Conservation (phyloP, 2,113 vertebrate genomes). For the Siphamia tubifer region DNA sequence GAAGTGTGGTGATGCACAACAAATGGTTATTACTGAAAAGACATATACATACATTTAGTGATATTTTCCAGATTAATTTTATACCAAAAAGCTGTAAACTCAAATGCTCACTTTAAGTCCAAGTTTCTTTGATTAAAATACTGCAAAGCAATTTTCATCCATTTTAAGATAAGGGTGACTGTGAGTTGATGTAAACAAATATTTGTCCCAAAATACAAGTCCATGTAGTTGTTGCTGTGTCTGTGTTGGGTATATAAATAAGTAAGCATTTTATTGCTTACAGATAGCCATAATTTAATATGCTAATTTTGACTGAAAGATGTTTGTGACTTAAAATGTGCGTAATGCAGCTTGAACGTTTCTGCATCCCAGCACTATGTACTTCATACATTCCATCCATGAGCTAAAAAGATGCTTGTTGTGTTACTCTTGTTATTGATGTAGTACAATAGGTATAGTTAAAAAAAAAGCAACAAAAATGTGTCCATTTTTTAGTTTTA, state of each 20-base stretch:
- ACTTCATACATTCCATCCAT: constrained; percentile 59
- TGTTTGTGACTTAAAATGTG: not conserved
- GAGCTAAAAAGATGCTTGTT: no score
- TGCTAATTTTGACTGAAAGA: constrained; percentile 11
- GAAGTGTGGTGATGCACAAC: constrained; percentile 7
- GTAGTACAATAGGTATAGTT: not conserved
- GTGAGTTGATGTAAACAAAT: no score
- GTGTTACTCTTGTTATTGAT: no score
- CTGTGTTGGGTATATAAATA: constrained; percentile 3
- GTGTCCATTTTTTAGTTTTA: constrained; percentile 9
- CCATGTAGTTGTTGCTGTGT: no score
- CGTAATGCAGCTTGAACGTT: constrained; percentile 9
- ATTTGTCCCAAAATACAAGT: no score
- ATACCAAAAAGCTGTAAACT: not conserved
- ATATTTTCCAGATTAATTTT: not conserved
- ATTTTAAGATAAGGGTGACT: no score
- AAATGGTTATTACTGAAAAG: constrained; percentile 1
- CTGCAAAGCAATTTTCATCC: not conserved
- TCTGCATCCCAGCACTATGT: not conserved
- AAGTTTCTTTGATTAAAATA: constrained; percentile 6
- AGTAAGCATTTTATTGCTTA: not conserved
- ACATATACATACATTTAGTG: not conserved
- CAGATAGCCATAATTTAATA: constrained; percentile 48
- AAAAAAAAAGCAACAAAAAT: not conserved
- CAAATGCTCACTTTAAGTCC: not conserved